phyloP scores from a whole-genome alignment of 2,113 vertebrate species.

The Apaloderma vittatum region DNA sequence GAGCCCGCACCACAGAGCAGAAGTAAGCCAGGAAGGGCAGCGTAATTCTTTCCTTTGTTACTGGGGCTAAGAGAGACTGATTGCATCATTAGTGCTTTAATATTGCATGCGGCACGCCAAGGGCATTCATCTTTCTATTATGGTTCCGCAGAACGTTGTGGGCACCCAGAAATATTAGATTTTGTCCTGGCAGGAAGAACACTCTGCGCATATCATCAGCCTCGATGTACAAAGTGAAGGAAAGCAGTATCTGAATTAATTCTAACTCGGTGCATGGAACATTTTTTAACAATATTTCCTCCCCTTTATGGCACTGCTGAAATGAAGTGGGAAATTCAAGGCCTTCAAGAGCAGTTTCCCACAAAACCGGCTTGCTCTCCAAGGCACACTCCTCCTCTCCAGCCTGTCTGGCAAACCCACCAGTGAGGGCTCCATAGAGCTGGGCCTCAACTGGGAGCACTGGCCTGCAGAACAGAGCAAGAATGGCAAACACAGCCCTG shows the following conservation, averaged over 20 bases:
- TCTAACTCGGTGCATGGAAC: not conserved
- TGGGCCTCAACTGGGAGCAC: not conserved
- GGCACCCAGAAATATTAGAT: slow-evolving; percentile 30
- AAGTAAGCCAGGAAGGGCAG: not conserved
- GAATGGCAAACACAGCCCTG: not conserved
- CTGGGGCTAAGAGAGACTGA: slow-evolving; percentile 1
- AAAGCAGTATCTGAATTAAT: slow-evolving; percentile 1
- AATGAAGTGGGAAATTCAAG: not conserved
- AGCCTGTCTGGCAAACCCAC: not conserved
- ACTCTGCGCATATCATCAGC: not conserved
- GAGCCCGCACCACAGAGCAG: not conserved
- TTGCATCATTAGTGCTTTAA: slow-evolving; percentile 38
- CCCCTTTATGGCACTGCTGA: not conserved
- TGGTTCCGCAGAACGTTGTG: not conserved
- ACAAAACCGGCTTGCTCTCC: not conserved
- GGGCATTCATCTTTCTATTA: slow-evolving; percentile 34
- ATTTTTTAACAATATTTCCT: not conserved
- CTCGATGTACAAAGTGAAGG: not conserved
- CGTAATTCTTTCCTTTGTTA: not conserved
- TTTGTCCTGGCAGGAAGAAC: slow-evolving; percentile 42
- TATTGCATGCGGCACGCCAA: not conserved
- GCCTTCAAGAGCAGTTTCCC: not conserved
- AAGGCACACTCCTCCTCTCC: not conserved
- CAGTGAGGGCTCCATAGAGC: not conserved
- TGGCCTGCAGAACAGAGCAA: not conserved